These are phyloP conservation scores for Galerucella calmariensis DNA, from an alignment of 2,888 invertebrate species.

Conservation along the genomic window DNA sequence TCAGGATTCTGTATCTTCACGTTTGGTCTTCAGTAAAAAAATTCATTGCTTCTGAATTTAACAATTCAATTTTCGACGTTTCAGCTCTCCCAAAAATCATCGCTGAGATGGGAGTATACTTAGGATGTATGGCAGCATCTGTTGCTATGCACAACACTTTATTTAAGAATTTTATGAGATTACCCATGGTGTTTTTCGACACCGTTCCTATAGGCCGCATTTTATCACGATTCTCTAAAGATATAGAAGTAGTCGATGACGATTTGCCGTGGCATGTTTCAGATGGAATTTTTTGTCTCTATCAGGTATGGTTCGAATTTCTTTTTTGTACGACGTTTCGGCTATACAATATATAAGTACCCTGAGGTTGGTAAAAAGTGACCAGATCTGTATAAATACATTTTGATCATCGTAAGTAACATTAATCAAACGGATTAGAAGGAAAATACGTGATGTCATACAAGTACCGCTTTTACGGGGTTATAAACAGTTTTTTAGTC, in stretches of 20 bases:
- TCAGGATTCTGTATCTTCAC: no score
- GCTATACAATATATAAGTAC: no score
- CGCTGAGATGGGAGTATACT: conserved; percentile 66
- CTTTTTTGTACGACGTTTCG: no score
- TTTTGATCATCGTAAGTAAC: no score
- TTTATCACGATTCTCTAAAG: conserved; percentile 80
- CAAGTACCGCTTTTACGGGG: no score
- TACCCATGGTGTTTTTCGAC: conserved; percentile 82
- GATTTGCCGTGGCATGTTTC: conserved; percentile 62
- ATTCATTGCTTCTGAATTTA: no score
- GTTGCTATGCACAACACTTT: conserved; percentile 70
- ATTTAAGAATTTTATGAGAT: conserved; percentile 72
- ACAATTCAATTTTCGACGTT: conserved; percentile 50
- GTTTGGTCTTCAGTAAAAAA: no score
- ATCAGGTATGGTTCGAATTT: neutral
- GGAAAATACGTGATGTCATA: no score
- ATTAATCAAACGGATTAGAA: no score
- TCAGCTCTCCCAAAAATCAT: conserved; percentile 67
- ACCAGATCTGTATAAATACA: no score
- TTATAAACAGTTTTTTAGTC: no score
- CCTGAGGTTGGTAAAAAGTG: no score
- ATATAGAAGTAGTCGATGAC: conserved; percentile 75
- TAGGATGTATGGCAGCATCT: conserved; percentile 75
- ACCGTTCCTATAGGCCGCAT: conserved; percentile 82
- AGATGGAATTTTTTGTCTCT: conserved; percentile 6